These are phyloP conservation scores for Muscicapa striata DNA, from an alignment of 2,797 vertebrate species.

Conservation along the genomic window DNA sequence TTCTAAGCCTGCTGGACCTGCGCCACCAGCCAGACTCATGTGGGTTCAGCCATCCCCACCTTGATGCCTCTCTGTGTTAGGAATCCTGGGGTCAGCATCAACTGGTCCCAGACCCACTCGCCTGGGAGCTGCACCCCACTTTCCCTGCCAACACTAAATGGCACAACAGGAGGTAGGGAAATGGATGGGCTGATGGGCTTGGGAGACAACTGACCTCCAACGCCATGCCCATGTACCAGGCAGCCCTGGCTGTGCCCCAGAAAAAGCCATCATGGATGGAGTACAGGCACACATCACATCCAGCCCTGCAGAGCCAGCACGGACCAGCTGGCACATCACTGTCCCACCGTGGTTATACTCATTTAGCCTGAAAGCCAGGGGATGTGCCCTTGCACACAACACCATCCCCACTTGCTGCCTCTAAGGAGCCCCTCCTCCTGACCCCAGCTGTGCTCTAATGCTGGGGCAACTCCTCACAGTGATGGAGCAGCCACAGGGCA, in stretches of 20 bases:
- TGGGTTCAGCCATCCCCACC: neutral
- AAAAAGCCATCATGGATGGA: neutral
- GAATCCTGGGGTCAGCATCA: fast-evolving
- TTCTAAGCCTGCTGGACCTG: neutral
- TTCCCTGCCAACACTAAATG: neutral
- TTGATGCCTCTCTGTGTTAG: fast-evolving
- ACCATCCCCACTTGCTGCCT: neutral
- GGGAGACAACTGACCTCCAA: neutral
- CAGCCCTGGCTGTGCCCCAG: neutral
- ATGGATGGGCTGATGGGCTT: neutral
- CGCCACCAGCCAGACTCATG: fast-evolving
- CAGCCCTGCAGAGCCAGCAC: fast-evolving
- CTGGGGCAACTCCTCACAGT: neutral
- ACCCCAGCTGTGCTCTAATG: neutral
- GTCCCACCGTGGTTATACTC: fast-evolving
- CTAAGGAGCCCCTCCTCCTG: neutral
- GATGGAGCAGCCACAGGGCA: neutral
- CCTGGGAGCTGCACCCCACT: fast-evolving
- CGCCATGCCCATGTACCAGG: neutral
- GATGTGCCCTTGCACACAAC: neutral
- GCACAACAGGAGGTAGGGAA: neutral
- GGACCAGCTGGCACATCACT: neutral
- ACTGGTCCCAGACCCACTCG: fast-evolving
- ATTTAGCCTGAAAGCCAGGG: neutral
- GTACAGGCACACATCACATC: neutral